Conservation (phyloP, 2,888 invertebrate genomes). For the Clostera curtula region DNA sequence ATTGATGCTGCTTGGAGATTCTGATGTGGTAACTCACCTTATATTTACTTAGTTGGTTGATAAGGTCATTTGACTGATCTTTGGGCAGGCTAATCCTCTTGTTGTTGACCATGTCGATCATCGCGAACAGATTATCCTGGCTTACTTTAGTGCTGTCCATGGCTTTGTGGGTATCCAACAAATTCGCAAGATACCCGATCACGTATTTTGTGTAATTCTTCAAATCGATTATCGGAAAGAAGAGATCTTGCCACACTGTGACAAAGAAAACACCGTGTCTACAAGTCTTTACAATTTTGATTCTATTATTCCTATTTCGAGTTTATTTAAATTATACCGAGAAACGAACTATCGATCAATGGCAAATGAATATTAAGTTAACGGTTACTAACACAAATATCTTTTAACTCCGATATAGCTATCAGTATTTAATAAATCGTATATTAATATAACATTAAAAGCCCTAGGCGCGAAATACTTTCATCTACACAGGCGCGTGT, state of each 20-base stretch:
- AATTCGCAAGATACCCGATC: conserved; percentile 74
- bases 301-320: not conserved
- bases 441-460: too few relatives aligned
- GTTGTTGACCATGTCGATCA: conserved; percentile 75
- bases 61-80: conserved; percentile 72
- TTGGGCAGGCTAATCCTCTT: conserved; percentile 72
- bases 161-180: conserved; percentile 56
- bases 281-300: not conserved
- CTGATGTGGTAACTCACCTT: too few relatives aligned
- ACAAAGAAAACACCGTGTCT: conserved; percentile 16
- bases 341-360: too few relatives aligned
- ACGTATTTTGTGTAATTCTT: conserved; percentile 81
- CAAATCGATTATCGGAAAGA: conserved; percentile 81
- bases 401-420: too few relatives aligned
- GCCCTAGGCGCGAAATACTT: too few relatives aligned
- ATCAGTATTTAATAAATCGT: too few relatives aligned
- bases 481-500: too few relatives aligned
- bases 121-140: conserved; percentile 74
- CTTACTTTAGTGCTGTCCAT: conserved; percentile 52
- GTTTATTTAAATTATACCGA: too few relatives aligned
- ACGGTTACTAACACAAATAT: too few relatives aligned
- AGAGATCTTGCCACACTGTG: conserved; percentile 83
- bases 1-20: too few relatives aligned
- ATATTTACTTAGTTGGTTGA: conserved; percentile 68
- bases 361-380: too few relatives aligned